phyloP scores from a whole-genome alignment of 1,140 invertebrate genomes.

The Ruditapes philippinarum region DNA sequence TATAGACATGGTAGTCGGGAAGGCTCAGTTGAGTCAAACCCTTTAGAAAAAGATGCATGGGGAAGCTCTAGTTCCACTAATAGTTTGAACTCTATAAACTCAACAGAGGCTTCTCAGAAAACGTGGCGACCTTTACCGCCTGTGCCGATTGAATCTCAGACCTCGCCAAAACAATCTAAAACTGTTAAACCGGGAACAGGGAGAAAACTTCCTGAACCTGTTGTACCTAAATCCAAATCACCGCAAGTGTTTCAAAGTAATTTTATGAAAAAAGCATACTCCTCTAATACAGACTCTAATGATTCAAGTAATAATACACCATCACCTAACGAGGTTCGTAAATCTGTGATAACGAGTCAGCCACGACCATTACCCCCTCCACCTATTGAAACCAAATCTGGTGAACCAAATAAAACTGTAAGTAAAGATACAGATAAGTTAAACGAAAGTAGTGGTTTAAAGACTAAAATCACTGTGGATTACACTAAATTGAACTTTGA shows the following conservation, averaged over 20 bases:
- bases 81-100: conserved; percentile 55
- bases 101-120: conserved; percentile 33
- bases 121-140: conserved; percentile 62
- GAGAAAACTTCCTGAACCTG: conserved; percentile 73
- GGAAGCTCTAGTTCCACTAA: conserved; percentile 44
- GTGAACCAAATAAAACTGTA: not conserved
- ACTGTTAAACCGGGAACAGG: conserved; percentile 52
- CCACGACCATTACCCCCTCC: conserved; percentile 58
- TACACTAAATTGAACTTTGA: conserved; percentile 70
- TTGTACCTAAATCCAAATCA: conserved; percentile 65
- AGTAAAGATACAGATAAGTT: not conserved
- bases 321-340: conserved; percentile 13
- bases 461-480: conserved; percentile 73
- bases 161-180: conserved; percentile 55
- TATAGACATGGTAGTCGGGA: conserved; percentile 26
- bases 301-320: not conserved
- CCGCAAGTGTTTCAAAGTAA: conserved; percentile 74
- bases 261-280: conserved; percentile 73
- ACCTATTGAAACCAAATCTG: conserved; percentile 26
- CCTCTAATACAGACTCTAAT: conserved; percentile 52
- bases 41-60: conserved; percentile 56
- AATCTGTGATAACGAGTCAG: conserved; percentile 49
- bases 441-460: conserved; percentile 8
- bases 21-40: conserved; percentile 59
- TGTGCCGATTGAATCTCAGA: conserved; percentile 55